phyloP scores from a whole-genome alignment of 2,113 vertebrate species.

The Budorcas taxicolor region DNA sequence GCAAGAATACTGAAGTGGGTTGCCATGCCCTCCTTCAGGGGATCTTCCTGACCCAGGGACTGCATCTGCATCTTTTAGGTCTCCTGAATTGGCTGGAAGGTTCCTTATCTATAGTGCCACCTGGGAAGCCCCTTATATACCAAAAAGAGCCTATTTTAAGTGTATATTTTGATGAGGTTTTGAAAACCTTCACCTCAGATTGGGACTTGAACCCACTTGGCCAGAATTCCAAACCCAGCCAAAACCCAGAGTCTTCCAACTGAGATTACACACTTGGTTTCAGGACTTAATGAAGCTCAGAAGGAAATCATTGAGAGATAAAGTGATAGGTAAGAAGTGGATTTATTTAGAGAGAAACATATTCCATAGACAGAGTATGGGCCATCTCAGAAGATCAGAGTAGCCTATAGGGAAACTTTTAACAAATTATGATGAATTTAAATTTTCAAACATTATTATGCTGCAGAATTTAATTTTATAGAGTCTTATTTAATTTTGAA shows the following conservation, averaged over 20 bases:
- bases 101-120: background rate
- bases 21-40: background rate
- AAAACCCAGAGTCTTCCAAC: background rate
- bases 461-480: background rate
- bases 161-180: background rate
- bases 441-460: background rate
- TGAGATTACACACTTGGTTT: background rate
- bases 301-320: background rate
- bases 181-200: background rate
- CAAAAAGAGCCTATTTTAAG: background rate
- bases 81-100: background rate
- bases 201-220: background rate
- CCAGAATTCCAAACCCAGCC: background rate
- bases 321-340: background rate
- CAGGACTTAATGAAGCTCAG: background rate
- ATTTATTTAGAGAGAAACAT: background rate
- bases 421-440: background rate
- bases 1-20: background rate
- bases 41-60: background rate
- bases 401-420: background rate
- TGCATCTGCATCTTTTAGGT: background rate
- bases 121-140: background rate
- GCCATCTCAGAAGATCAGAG: background rate
- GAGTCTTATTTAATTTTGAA: background rate
- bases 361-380: background rate